Percentiles rank a stretch among this genome's conserved stretches.
Conservation (phyloP, 2,113 vertebrate genomes). For the Noturus placidus region DNA sequence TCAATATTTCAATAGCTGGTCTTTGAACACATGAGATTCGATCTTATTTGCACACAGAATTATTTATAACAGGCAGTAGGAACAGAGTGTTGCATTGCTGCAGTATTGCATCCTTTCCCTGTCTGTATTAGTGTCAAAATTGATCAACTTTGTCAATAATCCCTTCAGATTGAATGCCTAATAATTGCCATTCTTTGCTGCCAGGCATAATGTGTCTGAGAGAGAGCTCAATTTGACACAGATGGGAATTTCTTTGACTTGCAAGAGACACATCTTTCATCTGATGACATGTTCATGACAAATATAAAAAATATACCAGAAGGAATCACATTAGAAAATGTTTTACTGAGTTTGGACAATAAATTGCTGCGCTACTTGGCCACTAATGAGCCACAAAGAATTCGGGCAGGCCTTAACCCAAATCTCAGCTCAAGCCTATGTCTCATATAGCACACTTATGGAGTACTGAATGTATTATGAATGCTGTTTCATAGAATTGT, state of each 20-base stretch:
- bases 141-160: slow-evolving; percentile 39
- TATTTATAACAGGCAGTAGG: not conserved
- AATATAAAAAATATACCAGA: not conserved
- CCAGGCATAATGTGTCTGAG: not conserved
- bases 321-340: not conserved
- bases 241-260: not conserved
- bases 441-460: not conserved
- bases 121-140: slow-evolving; percentile 37
- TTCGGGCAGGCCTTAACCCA: not conserved
- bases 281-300: not conserved
- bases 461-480: not conserved
- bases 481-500: no score
- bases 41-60: not conserved
- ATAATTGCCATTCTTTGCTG: slow-evolving; percentile 17
- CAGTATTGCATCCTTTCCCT: not conserved
- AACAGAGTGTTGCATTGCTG: not conserved
- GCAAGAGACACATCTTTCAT: not conserved
- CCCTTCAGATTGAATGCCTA: not conserved
- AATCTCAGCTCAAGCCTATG: not conserved
- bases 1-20: not conserved
- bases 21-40: not conserved
- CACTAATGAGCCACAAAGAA: not conserved
- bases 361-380: not conserved
- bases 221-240: slow-evolving; percentile 5
- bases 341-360: not conserved